Conservation (phyloP, 1,140 invertebrate genomes). For the Ceratosolen solmsi region DNA sequence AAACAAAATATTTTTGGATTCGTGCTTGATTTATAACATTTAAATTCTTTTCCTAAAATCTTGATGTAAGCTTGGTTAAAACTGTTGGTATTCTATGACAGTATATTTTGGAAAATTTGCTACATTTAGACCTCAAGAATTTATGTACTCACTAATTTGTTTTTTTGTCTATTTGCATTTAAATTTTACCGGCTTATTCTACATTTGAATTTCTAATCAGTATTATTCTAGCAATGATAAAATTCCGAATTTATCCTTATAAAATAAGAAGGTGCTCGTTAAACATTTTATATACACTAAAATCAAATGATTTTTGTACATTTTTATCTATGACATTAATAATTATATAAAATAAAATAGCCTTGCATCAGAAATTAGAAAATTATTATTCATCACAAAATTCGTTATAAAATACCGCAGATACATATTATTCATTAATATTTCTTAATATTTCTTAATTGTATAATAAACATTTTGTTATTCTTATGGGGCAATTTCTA, state of each 20-base stretch:
- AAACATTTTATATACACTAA: neutral
- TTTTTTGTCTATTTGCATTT: neutral
- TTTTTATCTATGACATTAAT: neutral
- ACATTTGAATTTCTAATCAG: neutral
- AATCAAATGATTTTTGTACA: neutral
- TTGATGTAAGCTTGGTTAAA: neutral
- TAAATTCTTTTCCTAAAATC: neutral
- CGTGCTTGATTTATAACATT: neutral
- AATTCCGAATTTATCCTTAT: neutral
- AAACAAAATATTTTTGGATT: too few relatives aligned
- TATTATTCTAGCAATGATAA: neutral
- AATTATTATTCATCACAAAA: neutral
- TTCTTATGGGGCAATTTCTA: constrained; percentile 5
- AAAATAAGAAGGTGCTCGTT: neutral
- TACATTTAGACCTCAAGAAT: neutral
- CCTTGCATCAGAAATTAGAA: neutral
- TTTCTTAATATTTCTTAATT: constrained; percentile 19
- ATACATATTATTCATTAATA: neutral
- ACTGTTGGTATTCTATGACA: neutral
- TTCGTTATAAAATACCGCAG: neutral
- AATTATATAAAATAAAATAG: neutral
- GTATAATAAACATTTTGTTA: neutral
- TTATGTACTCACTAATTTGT: neutral
- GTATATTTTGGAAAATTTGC: neutral
- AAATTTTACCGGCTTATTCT: neutral